Percentiles rank a stretch among this genome's conserved stretches.
Evolutionary conservation across 2,888 invertebrate genomes (phyloP).

Genomic region (Hedya salicella): DNA sequence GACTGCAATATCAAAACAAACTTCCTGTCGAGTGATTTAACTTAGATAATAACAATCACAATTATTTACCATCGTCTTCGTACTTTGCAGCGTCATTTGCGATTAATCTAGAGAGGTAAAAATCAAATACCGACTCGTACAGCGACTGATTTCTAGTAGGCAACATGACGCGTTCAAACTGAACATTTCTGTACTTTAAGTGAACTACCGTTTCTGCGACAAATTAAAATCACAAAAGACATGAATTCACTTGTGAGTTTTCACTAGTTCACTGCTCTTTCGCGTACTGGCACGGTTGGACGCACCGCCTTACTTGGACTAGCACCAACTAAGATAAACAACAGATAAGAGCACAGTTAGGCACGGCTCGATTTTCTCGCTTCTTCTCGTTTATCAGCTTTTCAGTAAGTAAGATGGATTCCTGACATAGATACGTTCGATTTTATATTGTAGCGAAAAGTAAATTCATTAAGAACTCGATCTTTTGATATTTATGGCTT

Average conservation of each 20-base stretch:
- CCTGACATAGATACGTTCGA: conserved; percentile 6
- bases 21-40: neutral
- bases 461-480: neutral
- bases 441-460: neutral
- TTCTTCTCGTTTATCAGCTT: conserved; percentile 29
- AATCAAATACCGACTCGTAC: conserved; percentile 34
- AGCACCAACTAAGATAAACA: conserved; percentile 41
- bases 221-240: conserved; percentile 13
- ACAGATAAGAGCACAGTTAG: conserved; percentile 40
- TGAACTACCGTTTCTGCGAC: neutral
- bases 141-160: conserved; percentile 14
- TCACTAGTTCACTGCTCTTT: conserved; percentile 7
- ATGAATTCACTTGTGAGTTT: conserved; percentile 16
- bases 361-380: conserved; percentile 17
- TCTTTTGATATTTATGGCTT: too few relatives aligned
- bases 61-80: conserved; percentile 31
- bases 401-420: conserved; percentile 14
- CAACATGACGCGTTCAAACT: conserved; percentile 1
- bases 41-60: neutral
- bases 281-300: conserved; percentile 14
- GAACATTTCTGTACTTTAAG: conserved; percentile 1
- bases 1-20: neutral
- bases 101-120: conserved; percentile 29
- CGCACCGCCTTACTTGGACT: conserved; percentile 30
- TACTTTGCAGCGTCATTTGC: conserved; percentile 32